Evolutionary conservation across 2,888 invertebrate species (phyloP).

Genomic region (Trichopria drosophilae): DNA sequence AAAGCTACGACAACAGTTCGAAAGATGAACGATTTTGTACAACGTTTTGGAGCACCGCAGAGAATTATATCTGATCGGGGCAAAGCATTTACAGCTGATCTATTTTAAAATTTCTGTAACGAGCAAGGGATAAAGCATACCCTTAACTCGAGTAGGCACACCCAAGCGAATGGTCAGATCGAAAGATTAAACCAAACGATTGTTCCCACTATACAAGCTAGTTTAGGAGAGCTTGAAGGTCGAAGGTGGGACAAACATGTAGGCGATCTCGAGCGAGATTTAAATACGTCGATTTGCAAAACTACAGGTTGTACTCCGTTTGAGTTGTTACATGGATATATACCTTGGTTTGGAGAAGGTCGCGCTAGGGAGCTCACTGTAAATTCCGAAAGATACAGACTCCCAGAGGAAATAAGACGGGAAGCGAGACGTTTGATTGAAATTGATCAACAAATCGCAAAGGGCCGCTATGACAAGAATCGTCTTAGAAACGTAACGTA

Average conservation of each 20-base stretch:
- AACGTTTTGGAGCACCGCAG: slow-evolving; percentile 32
- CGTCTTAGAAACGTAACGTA: too few relatives aligned
- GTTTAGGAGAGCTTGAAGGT: too few relatives aligned
- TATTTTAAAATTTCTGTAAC: slow-evolving; percentile 23
- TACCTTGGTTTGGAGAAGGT: neutral
- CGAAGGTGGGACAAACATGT: too few relatives aligned
- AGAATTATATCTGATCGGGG: slow-evolving; percentile 37
- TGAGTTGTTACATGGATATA: neutral
- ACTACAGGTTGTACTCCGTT: slow-evolving; percentile 1
- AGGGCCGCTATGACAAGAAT: too few relatives aligned
- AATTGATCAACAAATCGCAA: too few relatives aligned
- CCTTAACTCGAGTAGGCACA: slow-evolving; percentile 32
- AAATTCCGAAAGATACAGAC: too few relatives aligned
- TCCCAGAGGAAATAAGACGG: too few relatives aligned
- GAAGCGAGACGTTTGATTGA: too few relatives aligned
- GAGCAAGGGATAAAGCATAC: slow-evolving; percentile 28
- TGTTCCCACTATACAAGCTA: slow-evolving; percentile 16
- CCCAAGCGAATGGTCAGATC: slow-evolving; percentile 32
- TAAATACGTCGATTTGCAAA: slow-evolving; percentile 2
- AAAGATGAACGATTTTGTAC: slow-evolving; percentile 29
- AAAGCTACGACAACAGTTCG: slow-evolving; percentile 15
- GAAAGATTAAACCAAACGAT: slow-evolving; percentile 30
- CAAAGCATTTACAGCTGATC: slow-evolving; percentile 28
- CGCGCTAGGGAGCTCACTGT: too few relatives aligned
- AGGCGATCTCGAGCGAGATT: slow-evolving; percentile 1